Conservation (phyloP, 2,888 invertebrate genomes). For the Patella caerulea region DNA sequence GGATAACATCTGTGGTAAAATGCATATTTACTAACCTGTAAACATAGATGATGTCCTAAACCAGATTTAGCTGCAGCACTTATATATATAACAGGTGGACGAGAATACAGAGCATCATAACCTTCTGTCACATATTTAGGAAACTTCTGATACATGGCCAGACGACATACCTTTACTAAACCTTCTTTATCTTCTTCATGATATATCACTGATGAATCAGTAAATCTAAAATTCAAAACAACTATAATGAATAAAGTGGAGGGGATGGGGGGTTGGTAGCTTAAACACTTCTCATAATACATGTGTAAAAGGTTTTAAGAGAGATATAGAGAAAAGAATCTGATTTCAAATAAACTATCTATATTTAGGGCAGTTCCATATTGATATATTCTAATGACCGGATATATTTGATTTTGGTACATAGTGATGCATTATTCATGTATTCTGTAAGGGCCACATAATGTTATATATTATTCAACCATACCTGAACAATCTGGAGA, state of each 20-base stretch:
- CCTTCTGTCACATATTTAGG: constrained; percentile 87
- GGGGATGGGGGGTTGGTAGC: too few species aligned
- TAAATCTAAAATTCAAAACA: constrained; percentile 76
- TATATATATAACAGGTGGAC: constrained; percentile 81
- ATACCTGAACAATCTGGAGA: constrained; percentile 87
- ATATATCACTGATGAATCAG: constrained; percentile 87
- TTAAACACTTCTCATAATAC: too few species aligned
- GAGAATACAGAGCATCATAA: constrained; percentile 83
- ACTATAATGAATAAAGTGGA: too few species aligned
- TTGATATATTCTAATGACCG: too few species aligned
- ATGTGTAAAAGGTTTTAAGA: too few species aligned
- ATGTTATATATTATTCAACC: constrained; percentile 29
- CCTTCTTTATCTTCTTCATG: constrained; percentile 92
- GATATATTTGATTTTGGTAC: too few species aligned
- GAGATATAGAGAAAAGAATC: too few species aligned
- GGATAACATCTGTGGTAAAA: too few species aligned
- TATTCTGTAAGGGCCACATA: neutral
- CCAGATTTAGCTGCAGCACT: constrained; percentile 70
- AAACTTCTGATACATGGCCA: constrained; percentile 85
- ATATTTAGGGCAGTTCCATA: too few species aligned
- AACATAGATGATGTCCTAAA: constrained; percentile 68
- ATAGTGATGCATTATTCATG: too few species aligned
- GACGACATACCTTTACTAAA: constrained; percentile 84
- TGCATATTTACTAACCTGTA: constrained; percentile 60
- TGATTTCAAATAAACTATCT: too few species aligned